Conservation (phyloP, 2,888 invertebrate species). For the Bembecia ichneumoniformis region DNA sequence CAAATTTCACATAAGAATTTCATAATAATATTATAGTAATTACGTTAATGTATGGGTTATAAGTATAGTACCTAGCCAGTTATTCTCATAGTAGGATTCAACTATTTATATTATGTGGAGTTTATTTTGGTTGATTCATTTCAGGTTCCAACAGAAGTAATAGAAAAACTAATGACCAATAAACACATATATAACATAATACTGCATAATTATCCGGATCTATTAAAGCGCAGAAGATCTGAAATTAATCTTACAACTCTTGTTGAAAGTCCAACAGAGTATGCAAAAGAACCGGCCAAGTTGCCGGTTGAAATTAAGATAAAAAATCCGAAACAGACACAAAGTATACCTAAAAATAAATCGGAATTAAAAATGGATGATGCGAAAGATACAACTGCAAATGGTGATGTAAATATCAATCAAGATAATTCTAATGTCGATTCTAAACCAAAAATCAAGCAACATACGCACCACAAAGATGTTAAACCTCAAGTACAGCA, state of each 20-base stretch:
- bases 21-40: too few species aligned
- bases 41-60: background rate
- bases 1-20: too few species aligned
- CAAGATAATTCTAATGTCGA: background rate
- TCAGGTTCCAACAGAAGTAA: conserved; percentile 79
- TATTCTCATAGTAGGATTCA: too few species aligned
- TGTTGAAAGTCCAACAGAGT: conserved; percentile 21
- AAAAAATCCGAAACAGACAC: conserved; percentile 13
- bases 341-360: conserved; percentile 17
- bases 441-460: background rate
- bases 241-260: conserved; percentile 62
- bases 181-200: conserved; percentile 78
- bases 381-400: conserved; percentile 15
- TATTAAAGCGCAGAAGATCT: conserved; percentile 74
- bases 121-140: conserved; percentile 12
- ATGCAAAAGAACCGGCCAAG: conserved; percentile 36
- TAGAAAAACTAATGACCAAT: conserved; percentile 76
- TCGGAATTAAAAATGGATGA: conserved; percentile 11
- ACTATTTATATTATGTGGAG: too few species aligned
- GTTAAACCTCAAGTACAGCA: conserved; percentile 14
- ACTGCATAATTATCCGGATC: conserved; percentile 78
- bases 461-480: conserved; percentile 5
- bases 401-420: conserved; percentile 2
- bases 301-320: conserved; percentile 33
- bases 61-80: background rate